Base-by-base conservation (phyloP, 2,797 vertebrate genomes). In the Enteromius mattozi region DNA sequence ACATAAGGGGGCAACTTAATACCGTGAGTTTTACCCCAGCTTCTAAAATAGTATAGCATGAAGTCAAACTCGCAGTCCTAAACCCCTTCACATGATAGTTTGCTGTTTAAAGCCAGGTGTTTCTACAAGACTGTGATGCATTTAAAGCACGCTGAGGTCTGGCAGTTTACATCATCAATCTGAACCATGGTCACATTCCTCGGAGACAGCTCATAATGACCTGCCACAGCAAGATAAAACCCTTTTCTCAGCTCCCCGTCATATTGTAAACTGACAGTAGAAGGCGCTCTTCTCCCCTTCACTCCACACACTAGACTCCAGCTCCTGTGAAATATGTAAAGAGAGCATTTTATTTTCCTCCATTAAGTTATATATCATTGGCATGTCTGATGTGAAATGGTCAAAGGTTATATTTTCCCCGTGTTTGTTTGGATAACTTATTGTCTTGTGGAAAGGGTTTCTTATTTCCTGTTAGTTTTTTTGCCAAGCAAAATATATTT, bases 101-200 rank as follows among this genome's bases (percentile, higher is more conserved):
- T 83, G 40, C 72, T 80, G 80, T 88, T 79, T 42, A 85, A 45
- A 51, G 4, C 86, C 86, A 84, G 88, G 78, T 87, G 86, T 87
- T 70, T 8, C n/a, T 86, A 76, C 84, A 81, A 42, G 24, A 78
- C 68, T 59, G 81, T 86, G 86, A 87, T 86, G 49, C 69, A 89
- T 92, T 85, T 92, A 91, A 51, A 91, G 91, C 89, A 82, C 30
- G 89, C 87, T 90, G 92, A 92, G 92, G 92, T 94, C 89, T 88
- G 91, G 90, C 92, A 91, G 91, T 91, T 92, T 90, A 65, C 91
- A 90, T 91, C 94, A 95, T 95, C 93, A 92, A 90, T 94, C 93
- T 93, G 90, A 91, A 91, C 88, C 49, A 88, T 91, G 88, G 56
- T 80, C 87, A 86, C 90, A 94, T 95, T 94, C 94, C 95, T 91